A percentile compares a stretch with the other conserved stretches of the same genome.
phyloP scores from a whole-genome alignment of 1,140 invertebrate species.

The Pseudomyrmex dendroicus region DNA sequence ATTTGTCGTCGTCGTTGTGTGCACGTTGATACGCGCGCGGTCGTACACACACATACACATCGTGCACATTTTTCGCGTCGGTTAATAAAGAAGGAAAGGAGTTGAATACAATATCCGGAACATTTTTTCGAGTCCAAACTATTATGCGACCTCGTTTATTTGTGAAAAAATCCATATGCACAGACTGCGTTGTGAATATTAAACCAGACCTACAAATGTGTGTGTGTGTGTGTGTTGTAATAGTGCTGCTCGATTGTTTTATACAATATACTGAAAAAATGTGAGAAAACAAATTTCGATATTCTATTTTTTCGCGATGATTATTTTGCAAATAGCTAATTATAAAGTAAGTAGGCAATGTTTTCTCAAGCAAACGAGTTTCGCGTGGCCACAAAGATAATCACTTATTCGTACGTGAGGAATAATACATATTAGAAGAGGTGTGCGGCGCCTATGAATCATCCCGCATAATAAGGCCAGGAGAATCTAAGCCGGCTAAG shows the following conservation, averaged over 20 bases:
- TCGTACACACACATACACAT: background rate
- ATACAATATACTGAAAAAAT: too few species aligned
- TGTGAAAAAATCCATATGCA: background rate
- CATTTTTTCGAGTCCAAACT: conserved; percentile 13
- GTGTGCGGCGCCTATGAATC: conserved; percentile 20
- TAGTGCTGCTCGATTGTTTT: too few species aligned
- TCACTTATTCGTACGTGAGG: conserved; percentile 5
- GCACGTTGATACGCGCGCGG: conserved; percentile 16
- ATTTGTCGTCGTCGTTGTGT: conserved; percentile 24
- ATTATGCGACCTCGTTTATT: conserved; percentile 4
- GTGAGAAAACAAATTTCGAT: too few species aligned
- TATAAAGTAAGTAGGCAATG: background rate
- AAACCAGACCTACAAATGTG: background rate
- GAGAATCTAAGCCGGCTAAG: conserved; percentile 34
- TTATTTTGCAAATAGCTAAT: too few species aligned
- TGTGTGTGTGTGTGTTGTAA: background rate
- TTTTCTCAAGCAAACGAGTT: background rate
- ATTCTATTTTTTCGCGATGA: too few species aligned
- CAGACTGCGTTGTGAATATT: background rate
- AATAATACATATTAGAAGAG: conserved; percentile 11
- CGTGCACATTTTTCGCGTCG: background rate
- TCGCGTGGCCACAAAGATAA: background rate
- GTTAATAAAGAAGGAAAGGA: conserved; percentile 10
- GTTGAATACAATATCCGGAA: conserved; percentile 14
- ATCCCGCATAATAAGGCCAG: conserved; percentile 35